Conservation (phyloP, 2,888 invertebrate species). For the Apamea anceps region DNA sequence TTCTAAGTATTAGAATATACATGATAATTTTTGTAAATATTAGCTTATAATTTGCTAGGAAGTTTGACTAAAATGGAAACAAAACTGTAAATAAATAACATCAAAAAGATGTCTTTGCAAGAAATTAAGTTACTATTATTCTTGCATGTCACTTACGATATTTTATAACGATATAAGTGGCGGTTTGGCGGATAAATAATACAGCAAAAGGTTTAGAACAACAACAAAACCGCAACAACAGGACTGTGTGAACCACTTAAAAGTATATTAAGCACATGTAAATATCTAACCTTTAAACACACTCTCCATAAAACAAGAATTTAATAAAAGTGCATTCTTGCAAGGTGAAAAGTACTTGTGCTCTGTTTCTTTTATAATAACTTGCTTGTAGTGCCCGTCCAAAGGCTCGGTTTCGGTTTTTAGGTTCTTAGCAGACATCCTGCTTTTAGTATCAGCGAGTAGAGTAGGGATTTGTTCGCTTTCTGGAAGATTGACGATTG, state of each 20-base stretch:
- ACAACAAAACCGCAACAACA: neutral
- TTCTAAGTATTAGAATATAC: neutral
- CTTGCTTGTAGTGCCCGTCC: neutral
- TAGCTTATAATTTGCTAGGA: neutral
- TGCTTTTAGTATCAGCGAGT: no score
- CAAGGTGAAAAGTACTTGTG: neutral
- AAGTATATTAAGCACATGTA: neutral
- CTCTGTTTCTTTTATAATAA: neutral
- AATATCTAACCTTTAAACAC: neutral
- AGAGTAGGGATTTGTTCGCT: neutral
- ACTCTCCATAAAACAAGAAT: neutral
- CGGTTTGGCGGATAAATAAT: neutral
- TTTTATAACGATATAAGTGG: neutral
- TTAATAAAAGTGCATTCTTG: neutral
- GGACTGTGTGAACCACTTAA: neutral
- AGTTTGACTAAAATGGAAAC: neutral
- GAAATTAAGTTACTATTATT: conserved; percentile 43
- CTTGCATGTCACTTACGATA: conserved; percentile 29
- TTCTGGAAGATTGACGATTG: neutral
- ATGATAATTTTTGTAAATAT: conserved; percentile 21
- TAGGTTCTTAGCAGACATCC: no score
- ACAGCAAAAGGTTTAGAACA: neutral
- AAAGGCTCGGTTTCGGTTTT: neutral
- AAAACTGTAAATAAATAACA: conserved; percentile 4
- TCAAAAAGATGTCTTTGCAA: neutral